These are phyloP conservation scores for Drosophila biarmipes DNA, from an alignment of 1,140 invertebrate genomes.

Conservation along the genomic window DNA sequence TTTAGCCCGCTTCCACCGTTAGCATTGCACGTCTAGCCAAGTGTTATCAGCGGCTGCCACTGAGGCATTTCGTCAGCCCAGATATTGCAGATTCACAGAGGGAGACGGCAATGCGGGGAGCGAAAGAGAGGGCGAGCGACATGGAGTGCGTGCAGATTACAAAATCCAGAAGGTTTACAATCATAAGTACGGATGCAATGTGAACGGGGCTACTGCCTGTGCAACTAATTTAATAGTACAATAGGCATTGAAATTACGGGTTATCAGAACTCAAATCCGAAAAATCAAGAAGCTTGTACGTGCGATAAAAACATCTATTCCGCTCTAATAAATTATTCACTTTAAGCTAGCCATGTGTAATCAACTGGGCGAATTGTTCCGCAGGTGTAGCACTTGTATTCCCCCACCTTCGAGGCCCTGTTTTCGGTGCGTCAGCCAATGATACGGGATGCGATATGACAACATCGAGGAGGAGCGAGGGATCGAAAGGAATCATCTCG, in stretches of 20 bases:
- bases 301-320: too few relatives aligned
- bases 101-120: neutral
- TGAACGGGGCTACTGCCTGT: slow-evolving; percentile 2
- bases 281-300: too few relatives aligned
- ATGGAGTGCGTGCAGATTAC: slow-evolving; percentile 14
- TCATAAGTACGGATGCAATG: slow-evolving; percentile 6
- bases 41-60: slow-evolving; percentile 10
- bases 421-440: slow-evolving; percentile 19
- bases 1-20: slow-evolving; percentile 15
- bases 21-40: slow-evolving; percentile 9
- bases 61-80: slow-evolving; percentile 9
- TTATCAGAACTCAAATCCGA: too few relatives aligned
- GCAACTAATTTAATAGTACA: neutral
- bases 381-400: slow-evolving; percentile 8
- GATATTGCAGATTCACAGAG: slow-evolving; percentile 4
- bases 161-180: slow-evolving; percentile 22
- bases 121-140: neutral
- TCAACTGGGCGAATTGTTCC: too few relatives aligned
- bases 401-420: slow-evolving; percentile 3
- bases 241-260: too few relatives aligned
- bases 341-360: too few relatives aligned
- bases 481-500: slow-evolving; percentile 23
- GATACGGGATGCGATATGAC: too few relatives aligned
- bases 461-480: neutral
- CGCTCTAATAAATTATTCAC: too few relatives aligned